phyloP scores from a whole-genome alignment of 2,888 invertebrate genomes.

The Rhogogaster chlorosoma region DNA sequence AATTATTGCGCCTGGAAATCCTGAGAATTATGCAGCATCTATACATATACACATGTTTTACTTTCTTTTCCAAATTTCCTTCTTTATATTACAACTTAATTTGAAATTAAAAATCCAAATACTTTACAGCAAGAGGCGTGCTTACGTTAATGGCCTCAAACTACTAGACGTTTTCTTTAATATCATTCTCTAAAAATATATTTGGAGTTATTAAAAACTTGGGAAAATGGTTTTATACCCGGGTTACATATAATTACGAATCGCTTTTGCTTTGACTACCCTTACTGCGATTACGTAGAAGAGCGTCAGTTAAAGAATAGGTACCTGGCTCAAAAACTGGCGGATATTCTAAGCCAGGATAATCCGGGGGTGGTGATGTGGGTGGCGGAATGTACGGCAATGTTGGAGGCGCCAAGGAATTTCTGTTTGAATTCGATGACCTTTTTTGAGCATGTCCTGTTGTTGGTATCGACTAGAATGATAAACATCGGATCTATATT shows the following conservation, averaged over 20 bases:
- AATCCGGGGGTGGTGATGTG: constrained; percentile 81
- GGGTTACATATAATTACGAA: neutral
- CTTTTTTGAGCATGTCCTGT: constrained; percentile 61
- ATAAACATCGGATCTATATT: constrained; percentile 6
- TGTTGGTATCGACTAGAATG: constrained; percentile 64
- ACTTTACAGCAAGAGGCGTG: neutral
- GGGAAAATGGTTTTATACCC: neutral
- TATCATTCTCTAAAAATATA: neutral
- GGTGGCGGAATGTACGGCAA: constrained; percentile 73
- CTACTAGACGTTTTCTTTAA: neutral
- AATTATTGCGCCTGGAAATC: constrained; percentile 2
- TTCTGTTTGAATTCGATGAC: constrained; percentile 62
- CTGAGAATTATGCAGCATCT: constrained; percentile 7
- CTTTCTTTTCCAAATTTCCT: neutral
- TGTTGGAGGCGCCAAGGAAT: constrained; percentile 68
- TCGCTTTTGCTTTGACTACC: constrained; percentile 58
- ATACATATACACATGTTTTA: neutral
- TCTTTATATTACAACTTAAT: neutral
- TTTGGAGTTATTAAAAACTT: neutral
- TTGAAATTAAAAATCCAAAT: neutral
- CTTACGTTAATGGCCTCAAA: neutral
- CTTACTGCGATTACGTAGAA: constrained; percentile 68
- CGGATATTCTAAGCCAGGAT: constrained; percentile 91
- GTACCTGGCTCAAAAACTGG: constrained; percentile 93
- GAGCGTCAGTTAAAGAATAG: constrained; percentile 84